Evolutionary conservation across 2,113 vertebrate genomes (phyloP).

Genomic region (Meriones unguiculatus): DNA sequence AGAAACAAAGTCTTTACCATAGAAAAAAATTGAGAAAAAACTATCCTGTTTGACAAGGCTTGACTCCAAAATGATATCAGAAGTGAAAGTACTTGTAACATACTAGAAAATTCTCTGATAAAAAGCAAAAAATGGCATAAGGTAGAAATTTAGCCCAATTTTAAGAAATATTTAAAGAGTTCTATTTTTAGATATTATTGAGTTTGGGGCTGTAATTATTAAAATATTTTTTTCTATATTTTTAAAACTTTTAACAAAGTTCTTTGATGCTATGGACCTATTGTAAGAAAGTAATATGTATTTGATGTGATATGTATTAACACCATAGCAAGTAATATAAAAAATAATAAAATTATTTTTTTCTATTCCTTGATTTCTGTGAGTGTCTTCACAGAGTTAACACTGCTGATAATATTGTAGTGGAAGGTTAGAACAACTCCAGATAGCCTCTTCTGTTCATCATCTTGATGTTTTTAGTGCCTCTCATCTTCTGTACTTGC

Average conservation of each 20-base stretch:
- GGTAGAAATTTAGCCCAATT: not conserved
- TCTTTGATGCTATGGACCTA: not conserved
- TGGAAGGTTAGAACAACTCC: not conserved
- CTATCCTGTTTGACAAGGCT: not conserved
- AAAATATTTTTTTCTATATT: not conserved
- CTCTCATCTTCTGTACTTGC: not conserved
- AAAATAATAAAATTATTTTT: conserved; percentile 47
- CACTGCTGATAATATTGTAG: not conserved
- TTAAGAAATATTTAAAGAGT: conserved; percentile 37
- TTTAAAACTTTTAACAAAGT: not conserved
- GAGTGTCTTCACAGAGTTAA: conserved; percentile 35
- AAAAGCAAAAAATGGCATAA: not conserved
- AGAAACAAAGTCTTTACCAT: not conserved
- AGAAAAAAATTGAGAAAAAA: not conserved
- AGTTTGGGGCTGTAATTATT: not conserved
- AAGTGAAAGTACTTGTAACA: not conserved
- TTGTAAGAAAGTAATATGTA: conserved; percentile 2
- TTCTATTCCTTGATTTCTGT: conserved; percentile 11
- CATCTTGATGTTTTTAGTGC: conserved; percentile 20
- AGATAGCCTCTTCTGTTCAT: not conserved
- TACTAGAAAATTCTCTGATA: not conserved
- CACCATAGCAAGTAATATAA: not conserved
- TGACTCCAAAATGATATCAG: not conserved
- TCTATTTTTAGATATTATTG: not conserved
- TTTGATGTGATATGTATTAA: not conserved